A percentile compares a stretch with the other conserved stretches of the same genome.
These are phyloP conservation scores for Lepus europaeus DNA, from an alignment of 2,113 vertebrate species.

Conservation along the genomic window DNA sequence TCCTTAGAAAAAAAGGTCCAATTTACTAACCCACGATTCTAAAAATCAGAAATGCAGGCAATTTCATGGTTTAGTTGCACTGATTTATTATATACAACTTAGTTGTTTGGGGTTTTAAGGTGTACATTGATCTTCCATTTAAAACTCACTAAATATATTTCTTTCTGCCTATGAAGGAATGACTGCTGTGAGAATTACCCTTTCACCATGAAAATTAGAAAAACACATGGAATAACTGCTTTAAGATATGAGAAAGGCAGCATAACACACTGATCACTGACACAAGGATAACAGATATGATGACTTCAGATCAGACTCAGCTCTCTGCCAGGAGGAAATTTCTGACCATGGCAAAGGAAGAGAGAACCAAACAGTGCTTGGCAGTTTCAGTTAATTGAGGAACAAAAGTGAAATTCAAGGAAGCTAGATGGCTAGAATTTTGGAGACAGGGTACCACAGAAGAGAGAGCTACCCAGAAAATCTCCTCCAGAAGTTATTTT, in stretches of 20 bases:
- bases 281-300: neutral
- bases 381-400: neutral
- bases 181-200: neutral
- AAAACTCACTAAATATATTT: slow-evolving; percentile 15
- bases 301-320: neutral
- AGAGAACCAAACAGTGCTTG: neutral
- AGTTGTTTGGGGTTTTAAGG: neutral
- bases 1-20: neutral
- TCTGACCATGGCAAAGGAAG: neutral
- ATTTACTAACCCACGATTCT: neutral
- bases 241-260: slow-evolving; percentile 2
- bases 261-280: neutral
- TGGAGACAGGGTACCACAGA: neutral
- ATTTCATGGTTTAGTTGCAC: neutral
- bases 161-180: neutral
- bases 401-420: neutral
- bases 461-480: neutral
- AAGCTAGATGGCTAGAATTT: neutral
- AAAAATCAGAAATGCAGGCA: neutral
- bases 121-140: neutral
- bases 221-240: neutral
- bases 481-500: neutral
- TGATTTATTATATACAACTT: neutral
- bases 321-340: slow-evolving; percentile 1
- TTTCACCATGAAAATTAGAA: neutral